Evolutionary conservation across 2,797 vertebrate genomes (phyloP).

Genomic region (Novumbra hubbsi): DNA sequence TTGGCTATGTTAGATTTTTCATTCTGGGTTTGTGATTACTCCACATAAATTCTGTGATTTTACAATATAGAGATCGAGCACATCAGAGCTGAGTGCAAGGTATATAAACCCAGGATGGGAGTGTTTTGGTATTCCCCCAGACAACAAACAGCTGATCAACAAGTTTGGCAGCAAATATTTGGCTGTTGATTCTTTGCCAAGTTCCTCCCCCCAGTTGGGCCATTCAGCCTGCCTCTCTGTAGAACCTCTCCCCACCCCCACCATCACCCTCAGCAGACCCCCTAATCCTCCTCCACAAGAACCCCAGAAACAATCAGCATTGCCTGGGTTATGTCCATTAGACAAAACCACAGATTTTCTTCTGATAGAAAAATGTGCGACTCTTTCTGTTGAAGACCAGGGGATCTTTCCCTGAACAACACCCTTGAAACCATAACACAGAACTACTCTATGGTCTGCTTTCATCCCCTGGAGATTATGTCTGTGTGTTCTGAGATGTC

Average conservation of each 20-base stretch:
- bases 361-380: neutral
- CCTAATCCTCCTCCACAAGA: constrained; percentile 11
- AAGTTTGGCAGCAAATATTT: neutral
- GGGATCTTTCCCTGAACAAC: neutral
- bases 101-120: neutral
- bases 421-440: neutral
- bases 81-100: neutral
- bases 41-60: neutral
- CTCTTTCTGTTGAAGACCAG: neutral
- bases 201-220: constrained; percentile 27
- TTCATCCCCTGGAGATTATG: neutral
- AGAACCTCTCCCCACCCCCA: neutral
- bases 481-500: neutral
- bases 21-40: neutral
- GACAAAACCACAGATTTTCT: neutral
- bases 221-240: neutral
- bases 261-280: neutral
- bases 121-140: neutral
- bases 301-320: neutral
- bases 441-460: neutral
- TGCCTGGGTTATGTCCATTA: neutral
- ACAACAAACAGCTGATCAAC: neutral
- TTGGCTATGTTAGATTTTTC: neutral
- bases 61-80: neutral
- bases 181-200: neutral